These are phyloP conservation scores for Hepsetus odoe DNA, from an alignment of 2,113 vertebrate species.

Conservation along the genomic window DNA sequence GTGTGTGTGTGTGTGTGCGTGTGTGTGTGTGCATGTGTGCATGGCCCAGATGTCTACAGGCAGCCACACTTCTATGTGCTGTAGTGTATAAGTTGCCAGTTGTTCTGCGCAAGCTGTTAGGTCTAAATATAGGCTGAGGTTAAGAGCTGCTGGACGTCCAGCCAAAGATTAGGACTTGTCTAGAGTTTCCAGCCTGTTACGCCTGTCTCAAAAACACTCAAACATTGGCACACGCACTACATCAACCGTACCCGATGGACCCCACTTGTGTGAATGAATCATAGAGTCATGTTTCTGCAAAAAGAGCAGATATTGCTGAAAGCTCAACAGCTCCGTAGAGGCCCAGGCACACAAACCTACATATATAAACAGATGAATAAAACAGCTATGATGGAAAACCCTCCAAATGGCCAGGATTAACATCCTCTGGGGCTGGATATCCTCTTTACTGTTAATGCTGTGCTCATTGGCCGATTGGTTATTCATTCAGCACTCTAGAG, in stretches of 20 bases:
- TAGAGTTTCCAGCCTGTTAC: background rate
- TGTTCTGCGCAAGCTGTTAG: background rate
- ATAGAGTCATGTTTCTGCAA: background rate
- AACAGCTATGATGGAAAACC: slow-evolving; percentile 4
- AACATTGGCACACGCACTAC: background rate
- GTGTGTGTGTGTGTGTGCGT: background rate
- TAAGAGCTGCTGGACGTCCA: slow-evolving; percentile 10
- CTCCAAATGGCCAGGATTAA: slow-evolving; percentile 32
- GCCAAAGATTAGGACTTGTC: background rate
- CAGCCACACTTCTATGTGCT: slow-evolving; percentile 33
- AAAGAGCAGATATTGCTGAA: background rate
- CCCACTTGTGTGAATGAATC: background rate
- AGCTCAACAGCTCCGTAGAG: background rate
- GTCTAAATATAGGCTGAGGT: slow-evolving; percentile 46
- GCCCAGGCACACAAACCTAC: background rate
- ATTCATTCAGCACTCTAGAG: slow-evolving; percentile 36
- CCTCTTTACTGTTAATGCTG: slow-evolving; percentile 30
- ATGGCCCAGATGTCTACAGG: slow-evolving; percentile 12
- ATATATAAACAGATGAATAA: background rate
- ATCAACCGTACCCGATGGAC: background rate
- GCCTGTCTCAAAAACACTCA: slow-evolving; percentile 1
- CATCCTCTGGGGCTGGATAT: slow-evolving; percentile 34
- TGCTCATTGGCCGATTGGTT: slow-evolving; percentile 15
- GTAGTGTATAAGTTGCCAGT: slow-evolving; percentile 10
- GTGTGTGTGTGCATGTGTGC: background rate